phyloP scores from a whole-genome alignment of 2,113 vertebrate species.

The Empidonax alnorum region DNA sequence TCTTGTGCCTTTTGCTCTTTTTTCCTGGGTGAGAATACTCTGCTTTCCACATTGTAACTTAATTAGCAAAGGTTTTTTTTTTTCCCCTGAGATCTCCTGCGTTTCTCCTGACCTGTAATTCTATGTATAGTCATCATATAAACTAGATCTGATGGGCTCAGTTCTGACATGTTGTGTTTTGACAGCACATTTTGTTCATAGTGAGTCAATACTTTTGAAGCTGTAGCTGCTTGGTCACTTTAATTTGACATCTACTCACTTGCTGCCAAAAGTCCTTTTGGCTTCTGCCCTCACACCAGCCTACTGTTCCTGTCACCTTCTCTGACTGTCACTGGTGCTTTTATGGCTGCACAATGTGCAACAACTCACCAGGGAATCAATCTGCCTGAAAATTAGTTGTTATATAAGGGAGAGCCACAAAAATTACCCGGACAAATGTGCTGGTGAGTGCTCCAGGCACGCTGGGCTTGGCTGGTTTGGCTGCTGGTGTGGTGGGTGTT shows the following conservation, averaged over 20 bases:
- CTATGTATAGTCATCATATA: conserved; percentile 48
- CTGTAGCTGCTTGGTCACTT: conserved; percentile 62
- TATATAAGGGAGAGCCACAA: conserved; percentile 17
- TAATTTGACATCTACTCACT: conserved; percentile 29
- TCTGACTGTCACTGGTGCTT: conserved; percentile 47
- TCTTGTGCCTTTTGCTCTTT: background rate
- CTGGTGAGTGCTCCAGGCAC: background rate
- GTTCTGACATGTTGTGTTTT: conserved; percentile 61
- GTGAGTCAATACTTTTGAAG: conserved; percentile 65
- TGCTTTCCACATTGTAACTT: background rate
- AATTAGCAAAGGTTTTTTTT: conserved; percentile 12
- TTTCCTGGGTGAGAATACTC: background rate
- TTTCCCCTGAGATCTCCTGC: background rate
- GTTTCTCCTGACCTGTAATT: conserved; percentile 58
- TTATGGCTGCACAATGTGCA: conserved; percentile 60
- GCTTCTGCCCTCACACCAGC: conserved; percentile 59
- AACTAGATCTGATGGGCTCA: conserved; percentile 45
- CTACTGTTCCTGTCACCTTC: conserved; percentile 62
- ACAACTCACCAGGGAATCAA: conserved; percentile 50
- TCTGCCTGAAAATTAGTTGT: conserved; percentile 39
- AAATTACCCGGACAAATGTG: conserved; percentile 26
- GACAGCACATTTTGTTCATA: conserved; percentile 64
- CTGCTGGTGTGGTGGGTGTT: background rate
- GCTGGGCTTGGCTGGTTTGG: background rate
- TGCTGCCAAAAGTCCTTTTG: conserved; percentile 67